A percentile compares a stretch with the other conserved stretches of the same genome.
Evolutionary conservation across 1,140 invertebrate species (phyloP).

Genomic region (Drosophila eugracilis): DNA sequence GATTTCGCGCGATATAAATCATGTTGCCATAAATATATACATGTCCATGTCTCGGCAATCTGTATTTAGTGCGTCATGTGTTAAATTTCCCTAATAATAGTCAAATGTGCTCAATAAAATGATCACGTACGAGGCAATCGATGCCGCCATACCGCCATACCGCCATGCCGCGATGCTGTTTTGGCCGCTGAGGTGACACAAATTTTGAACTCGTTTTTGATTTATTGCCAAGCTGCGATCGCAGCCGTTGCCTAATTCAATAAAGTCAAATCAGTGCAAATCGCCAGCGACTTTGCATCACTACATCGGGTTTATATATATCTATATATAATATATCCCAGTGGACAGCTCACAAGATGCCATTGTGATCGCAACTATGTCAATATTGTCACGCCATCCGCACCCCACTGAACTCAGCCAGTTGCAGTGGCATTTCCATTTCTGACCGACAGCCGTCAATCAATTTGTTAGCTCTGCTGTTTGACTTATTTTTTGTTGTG

Average conservation of each 20-base stretch:
- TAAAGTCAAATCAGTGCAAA: conserved; percentile 73
- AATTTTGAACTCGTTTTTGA: conserved; percentile 67
- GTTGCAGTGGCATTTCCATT: conserved; percentile 64
- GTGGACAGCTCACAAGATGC: conserved; percentile 32
- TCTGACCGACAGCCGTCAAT: conserved; percentile 74
- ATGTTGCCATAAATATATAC: conserved; percentile 74
- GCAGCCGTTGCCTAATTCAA: conserved; percentile 59
- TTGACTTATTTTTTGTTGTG: conserved; percentile 1
- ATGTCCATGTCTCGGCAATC: conserved; percentile 47
- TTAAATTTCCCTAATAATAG: conserved; percentile 84
- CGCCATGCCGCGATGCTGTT: conserved; percentile 22
- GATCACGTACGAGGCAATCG: conserved; percentile 73
- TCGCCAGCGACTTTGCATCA: conserved; percentile 50
- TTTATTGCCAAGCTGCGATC: conserved; percentile 55
- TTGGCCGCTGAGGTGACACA: conserved; percentile 60
- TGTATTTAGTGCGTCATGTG: conserved; percentile 56
- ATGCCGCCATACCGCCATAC: conserved; percentile 14
- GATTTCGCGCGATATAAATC: conserved; percentile 65
- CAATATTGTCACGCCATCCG: conserved; percentile 68
- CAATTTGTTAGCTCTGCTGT: conserved; percentile 71
- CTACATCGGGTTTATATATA: neutral
- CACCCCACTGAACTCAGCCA: conserved; percentile 39
- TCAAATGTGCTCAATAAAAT: conserved; percentile 84
- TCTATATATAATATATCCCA: conserved; percentile 8
- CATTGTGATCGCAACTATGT: conserved; percentile 59